phyloP scores from a whole-genome alignment of 2,888 invertebrate genomes.

The Ophonus ardosiacus region DNA sequence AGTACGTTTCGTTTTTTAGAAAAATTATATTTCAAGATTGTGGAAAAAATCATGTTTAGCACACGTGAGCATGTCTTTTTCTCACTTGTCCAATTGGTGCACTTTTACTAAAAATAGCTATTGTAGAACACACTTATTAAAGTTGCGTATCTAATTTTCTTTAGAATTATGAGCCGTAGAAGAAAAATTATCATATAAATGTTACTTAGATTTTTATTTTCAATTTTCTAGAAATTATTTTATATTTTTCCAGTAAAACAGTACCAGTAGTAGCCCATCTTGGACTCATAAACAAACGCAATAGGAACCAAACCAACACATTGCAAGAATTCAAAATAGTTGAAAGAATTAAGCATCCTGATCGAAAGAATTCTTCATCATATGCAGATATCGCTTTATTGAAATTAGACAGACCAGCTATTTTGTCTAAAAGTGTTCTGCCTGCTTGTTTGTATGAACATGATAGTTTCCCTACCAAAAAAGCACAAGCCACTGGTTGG shows the following conservation, averaged over 20 bases:
- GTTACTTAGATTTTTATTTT: no score
- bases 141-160: neutral
- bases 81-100: no score
- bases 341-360: constrained; percentile 73
- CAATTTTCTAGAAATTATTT: neutral
- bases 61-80: no score
- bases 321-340: constrained; percentile 72
- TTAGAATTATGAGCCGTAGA: no score
- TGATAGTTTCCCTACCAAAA: constrained; percentile 64
- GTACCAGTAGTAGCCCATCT: constrained; percentile 72
- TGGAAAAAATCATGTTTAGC: no score
- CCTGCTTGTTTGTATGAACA: constrained; percentile 76
- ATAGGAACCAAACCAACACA: constrained; percentile 68
- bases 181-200: no score
- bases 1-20: no score
- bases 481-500: constrained; percentile 76
- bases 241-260: neutral
- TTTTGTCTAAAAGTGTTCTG: constrained; percentile 73
- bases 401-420: constrained; percentile 72
- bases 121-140: no score
- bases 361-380: constrained; percentile 73
- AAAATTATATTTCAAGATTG: no score
- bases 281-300: constrained; percentile 75
- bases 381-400: constrained; percentile 79
- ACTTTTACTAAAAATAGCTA: no score